Evolutionary conservation across 2,113 vertebrate genomes (phyloP), one percentile per base, ranked within the genome.

Genomic region (Entelurus aequoreus): DNA sequence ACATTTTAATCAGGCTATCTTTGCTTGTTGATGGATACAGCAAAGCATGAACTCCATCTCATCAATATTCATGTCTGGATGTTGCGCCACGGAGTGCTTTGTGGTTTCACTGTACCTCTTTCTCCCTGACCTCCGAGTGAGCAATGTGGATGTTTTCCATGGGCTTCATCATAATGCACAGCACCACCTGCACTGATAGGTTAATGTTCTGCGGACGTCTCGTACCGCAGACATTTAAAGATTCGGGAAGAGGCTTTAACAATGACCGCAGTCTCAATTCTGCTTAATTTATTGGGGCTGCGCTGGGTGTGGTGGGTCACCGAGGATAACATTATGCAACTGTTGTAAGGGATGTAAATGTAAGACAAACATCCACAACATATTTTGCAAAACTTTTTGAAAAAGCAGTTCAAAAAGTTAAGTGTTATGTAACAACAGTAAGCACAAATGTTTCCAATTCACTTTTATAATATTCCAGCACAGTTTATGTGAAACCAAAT

Each of bases 111-210:
- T 69, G 60, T 71, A 71, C 60, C 62, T 76, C 66, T 66, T 60
- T 75, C 76, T 65, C 72, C 36, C 52, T 80, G 82, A 79, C 77
- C 84, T 78, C 72, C 61, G 75, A 69, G 71, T 59, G 69, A 70
- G 69, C 54, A 68, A 60, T 47, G 54, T 54, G 78, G 75, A 82
- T 78, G 74, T 55, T 84, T 80, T 79, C 73, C 62, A 54, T 69
- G 68, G 61, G 72, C 80, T 80, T 85, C 68, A 83, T 85, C 76
- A 84, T 79, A 85, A 85, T 81, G 78, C 77, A 63, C 65, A 52
- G 61, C 8, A 50, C 63, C 73, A 65, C 8, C 66, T 68, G 65
- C 74, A 82, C 47, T 78, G 74, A 86, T 84, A 78, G 77, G 71
- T 82, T 81, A 82, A 84, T 84, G 69, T 67, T 75, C 72, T 53